Evolutionary conservation across 2,888 invertebrate species (phyloP).

Genomic region (Hypena proboscidalis): DNA sequence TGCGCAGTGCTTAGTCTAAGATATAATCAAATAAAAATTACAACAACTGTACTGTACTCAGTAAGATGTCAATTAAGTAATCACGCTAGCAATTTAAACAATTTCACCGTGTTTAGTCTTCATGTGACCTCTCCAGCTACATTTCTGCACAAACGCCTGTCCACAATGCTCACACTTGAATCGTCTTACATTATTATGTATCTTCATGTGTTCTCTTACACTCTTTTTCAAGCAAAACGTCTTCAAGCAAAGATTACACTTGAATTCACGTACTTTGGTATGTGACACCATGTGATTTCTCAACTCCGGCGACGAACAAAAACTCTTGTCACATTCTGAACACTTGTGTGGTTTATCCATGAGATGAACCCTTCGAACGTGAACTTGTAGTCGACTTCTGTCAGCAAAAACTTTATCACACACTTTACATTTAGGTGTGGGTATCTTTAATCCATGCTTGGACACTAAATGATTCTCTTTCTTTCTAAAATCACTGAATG

Average conservation of each 20-base stretch:
- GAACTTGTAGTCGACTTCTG: conserved; percentile 43
- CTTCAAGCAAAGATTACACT: conserved; percentile 64
- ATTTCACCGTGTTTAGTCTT: conserved; percentile 55
- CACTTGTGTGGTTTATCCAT: conserved; percentile 41
- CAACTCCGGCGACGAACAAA: conserved; percentile 53
- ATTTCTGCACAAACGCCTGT: conserved; percentile 55
- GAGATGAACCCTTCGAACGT: conserved; percentile 56
- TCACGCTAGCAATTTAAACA: no score
- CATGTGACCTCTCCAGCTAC: conserved; percentile 69
- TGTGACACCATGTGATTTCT: conserved; percentile 62
- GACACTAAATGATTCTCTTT: conserved; percentile 40
- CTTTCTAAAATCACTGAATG: conserved; percentile 25
- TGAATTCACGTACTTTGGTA: conserved; percentile 54
- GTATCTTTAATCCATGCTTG: conserved; percentile 34
- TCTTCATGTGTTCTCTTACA: conserved; percentile 61
- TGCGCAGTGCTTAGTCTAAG: no score
- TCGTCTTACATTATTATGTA: conserved; percentile 50
- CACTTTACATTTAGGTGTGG: conserved; percentile 45
- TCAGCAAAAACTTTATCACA: conserved; percentile 53
- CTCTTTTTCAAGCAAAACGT: conserved; percentile 59
- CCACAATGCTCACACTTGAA: conserved; percentile 49
- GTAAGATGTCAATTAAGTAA: no score
- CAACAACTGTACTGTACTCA: no score
- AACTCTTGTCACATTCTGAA: conserved; percentile 69
- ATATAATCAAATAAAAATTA: no score